These are phyloP conservation scores for Daboia siamensis DNA, from an alignment of 2,113 vertebrate genomes.

Conservation along the genomic window DNA sequence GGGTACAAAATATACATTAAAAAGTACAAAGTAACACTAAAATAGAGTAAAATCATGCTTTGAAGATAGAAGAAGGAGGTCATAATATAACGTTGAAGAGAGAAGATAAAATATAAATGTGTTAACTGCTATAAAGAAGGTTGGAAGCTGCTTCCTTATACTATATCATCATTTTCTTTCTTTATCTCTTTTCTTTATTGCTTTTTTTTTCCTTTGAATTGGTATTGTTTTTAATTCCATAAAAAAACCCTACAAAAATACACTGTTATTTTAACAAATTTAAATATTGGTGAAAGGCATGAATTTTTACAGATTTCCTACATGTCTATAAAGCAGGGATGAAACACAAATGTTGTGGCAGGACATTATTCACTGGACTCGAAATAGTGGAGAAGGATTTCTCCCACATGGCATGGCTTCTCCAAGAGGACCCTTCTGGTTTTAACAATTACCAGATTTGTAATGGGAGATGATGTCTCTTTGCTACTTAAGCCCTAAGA, in stretches of 20 bases:
- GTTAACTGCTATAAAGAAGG: not conserved
- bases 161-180: not conserved
- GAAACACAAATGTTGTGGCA: not conserved
- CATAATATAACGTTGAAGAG: not conserved
- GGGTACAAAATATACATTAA: not conserved
- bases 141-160: not conserved
- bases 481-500: not conserved
- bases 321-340: not conserved
- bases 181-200: not conserved
- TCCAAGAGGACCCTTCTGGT: not conserved
- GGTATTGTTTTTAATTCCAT: not conserved
- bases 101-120: not conserved
- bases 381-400: not conserved
- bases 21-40: not conserved
- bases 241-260: not conserved
- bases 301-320: not conserved
- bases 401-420: not conserved
- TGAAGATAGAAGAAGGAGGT: not conserved
- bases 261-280: not conserved
- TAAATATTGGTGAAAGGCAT: not conserved
- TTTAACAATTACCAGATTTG: not conserved
- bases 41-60: not conserved
- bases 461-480: not conserved
- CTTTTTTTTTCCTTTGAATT: not conserved
- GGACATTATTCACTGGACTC: not conserved